phyloP scores from a whole-genome alignment of 2,797 vertebrate genomes.

The Neosalanx taihuensis region DNA sequence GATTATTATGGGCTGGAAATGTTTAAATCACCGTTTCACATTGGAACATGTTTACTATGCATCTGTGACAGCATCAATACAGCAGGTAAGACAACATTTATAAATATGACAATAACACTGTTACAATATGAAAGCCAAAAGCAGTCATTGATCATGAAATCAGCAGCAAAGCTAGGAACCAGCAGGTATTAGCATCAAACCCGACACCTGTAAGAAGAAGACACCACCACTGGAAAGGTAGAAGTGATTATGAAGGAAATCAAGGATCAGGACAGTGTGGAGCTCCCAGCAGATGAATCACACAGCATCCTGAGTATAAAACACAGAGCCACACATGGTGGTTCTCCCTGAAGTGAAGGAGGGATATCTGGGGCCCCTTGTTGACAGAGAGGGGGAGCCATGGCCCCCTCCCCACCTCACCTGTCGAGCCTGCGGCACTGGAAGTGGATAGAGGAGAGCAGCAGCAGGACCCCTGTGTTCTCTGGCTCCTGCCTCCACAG shows the following conservation, averaged over 20 bases:
- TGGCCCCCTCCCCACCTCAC: conserved; percentile 66
- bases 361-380: not conserved
- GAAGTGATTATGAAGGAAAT: not conserved
- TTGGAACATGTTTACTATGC: no score
- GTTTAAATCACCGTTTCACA: no score
- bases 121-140: not conserved
- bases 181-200: not conserved
- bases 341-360: not conserved
- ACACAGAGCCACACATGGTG: no score
- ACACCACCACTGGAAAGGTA: conserved; percentile 7
- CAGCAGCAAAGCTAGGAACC: not conserved
- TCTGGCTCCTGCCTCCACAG: conserved; percentile 99
- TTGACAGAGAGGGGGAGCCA: not conserved
- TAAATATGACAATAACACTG: no score
- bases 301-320: not conserved
- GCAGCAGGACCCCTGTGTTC: conserved; percentile 96
- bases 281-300: not conserved
- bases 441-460: conserved; percentile 99
- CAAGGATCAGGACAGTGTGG: conserved; percentile 1
- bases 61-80: no score
- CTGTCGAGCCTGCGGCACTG: conserved; percentile 99
- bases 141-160: not conserved
- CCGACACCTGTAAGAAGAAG: conserved; percentile 20
- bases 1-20: not conserved
- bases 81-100: no score